Base-by-base conservation (phyloP, 2,113 vertebrate species). In the Planiliza haematocheilus region DNA sequence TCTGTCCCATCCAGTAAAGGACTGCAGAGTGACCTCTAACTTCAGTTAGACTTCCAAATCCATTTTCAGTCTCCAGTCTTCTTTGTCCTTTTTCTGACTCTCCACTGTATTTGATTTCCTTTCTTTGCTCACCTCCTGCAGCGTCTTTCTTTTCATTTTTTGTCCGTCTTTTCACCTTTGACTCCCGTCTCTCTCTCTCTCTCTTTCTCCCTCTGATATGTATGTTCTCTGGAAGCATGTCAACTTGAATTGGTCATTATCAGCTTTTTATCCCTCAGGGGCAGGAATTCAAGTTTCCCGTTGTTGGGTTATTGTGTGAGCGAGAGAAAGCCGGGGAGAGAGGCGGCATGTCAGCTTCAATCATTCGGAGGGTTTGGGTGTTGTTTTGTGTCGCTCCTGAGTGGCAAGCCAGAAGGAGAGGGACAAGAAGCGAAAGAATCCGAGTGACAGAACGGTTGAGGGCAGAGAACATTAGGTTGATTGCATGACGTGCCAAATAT, bases 241-340 rank as follows among this genome's bases (percentile, higher is more conserved):
- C 71, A 68, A 37, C 45, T 56, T 71, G 68, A 86, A 74, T 71
- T 77, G 86, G 74, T 84, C 75, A 79, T 80, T 80, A 66, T 69
- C 60, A 65, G 18, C 68, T 60, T 84, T 30, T 79, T 52, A 59
- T 69, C 51, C 24, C 60, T 43, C 10, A 2, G 51, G 59, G 74
- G 37, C 10, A 81, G 21, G 14, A 49, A 50, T 74, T 71, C 60
- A 51, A 18, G 50, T 63, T 56, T 59, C 36, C 64, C 48, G 14
- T 30, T 39, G 42, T 59, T 70, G 52, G 61, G 56, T 51, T 8
- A 10, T 38, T 70, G 6, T 56, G 41, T 70, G 12, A n/a, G 17
- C 10, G 39, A 38, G 36, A 58, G 17, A 49, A 18, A 41, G 49
- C 4, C 0, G 2, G 2, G 45, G 20, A n/a, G 43, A 36, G 45